Conservation (phyloP, 1,140 invertebrate species). For the Drosophila ambigua region DNA sequence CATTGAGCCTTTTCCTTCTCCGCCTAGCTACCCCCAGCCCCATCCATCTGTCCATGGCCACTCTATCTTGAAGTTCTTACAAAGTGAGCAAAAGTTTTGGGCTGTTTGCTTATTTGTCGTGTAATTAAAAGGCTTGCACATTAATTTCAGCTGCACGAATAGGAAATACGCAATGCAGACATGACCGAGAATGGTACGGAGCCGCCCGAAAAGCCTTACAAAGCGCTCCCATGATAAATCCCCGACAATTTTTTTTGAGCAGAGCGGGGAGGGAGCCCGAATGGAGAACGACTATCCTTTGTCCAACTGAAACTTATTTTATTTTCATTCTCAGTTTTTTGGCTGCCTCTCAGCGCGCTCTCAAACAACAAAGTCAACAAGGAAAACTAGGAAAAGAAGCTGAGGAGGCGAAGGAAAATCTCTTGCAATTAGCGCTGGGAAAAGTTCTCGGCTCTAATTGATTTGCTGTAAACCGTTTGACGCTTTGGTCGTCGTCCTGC, state of each 20-base stretch:
- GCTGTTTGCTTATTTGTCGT: slow-evolving; percentile 75
- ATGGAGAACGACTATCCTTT: slow-evolving; percentile 34
- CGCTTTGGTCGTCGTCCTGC: slow-evolving; percentile 36
- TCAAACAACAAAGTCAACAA: slow-evolving; percentile 68
- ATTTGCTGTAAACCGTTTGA: slow-evolving; percentile 80
- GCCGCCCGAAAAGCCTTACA: slow-evolving; percentile 53
- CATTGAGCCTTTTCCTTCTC: slow-evolving; percentile 1
- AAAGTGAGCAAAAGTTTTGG: slow-evolving; percentile 58
- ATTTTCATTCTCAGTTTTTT: slow-evolving; percentile 68
- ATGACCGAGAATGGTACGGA: slow-evolving; percentile 28
- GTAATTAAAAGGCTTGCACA: slow-evolving; percentile 79
- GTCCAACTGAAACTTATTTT: slow-evolving; percentile 75
- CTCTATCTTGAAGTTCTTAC: slow-evolving; percentile 43
- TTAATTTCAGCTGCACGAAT: slow-evolving; percentile 73
- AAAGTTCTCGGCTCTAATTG: slow-evolving; percentile 79
- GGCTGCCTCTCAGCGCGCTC: slow-evolving; percentile 50
- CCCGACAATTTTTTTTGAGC: slow-evolving; percentile 46
- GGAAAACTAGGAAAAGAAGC: slow-evolving; percentile 36
- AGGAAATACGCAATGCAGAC: slow-evolving; percentile 72
- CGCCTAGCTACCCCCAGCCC: neutral
- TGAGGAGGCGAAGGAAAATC: slow-evolving; percentile 40
- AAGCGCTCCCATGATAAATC: slow-evolving; percentile 76
- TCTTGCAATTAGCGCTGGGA: slow-evolving; percentile 72
- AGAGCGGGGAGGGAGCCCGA: slow-evolving; percentile 4
- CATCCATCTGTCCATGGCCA: slow-evolving; percentile 1